Conservation (phyloP, 2,888 invertebrate species). For the Napeogenes sylphis region DNA sequence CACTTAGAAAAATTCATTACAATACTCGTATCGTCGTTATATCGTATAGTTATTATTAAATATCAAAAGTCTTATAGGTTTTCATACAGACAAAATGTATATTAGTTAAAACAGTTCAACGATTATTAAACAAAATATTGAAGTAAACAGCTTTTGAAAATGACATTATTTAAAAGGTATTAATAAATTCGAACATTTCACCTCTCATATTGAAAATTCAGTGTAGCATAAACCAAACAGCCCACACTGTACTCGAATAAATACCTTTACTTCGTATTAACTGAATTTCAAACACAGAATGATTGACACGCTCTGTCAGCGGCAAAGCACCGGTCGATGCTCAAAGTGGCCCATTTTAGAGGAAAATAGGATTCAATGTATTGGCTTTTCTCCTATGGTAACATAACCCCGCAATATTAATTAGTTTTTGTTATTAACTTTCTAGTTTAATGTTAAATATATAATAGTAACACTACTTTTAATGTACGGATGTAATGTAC, state of each 20-base stretch:
- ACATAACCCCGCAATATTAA: background rate
- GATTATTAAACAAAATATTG: no score
- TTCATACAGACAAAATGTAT: no score
- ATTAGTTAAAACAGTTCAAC: no score
- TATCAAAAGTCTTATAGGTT: no score
- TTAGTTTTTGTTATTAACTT: constrained; percentile 2
- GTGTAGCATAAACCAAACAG: background rate
- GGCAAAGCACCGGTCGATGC: constrained; percentile 21
- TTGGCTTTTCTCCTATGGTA: constrained; percentile 13
- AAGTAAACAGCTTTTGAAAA: no score
- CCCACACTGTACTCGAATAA: background rate
- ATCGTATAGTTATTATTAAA: no score
- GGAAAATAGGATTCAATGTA: constrained; percentile 24
- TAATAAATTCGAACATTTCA: background rate
- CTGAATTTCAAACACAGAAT: constrained; percentile 22
- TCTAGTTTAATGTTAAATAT: background rate
- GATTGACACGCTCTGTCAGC: constrained; percentile 27
- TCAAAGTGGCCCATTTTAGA: constrained; percentile 25
- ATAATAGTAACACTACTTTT: no score
- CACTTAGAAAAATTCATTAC: no score
- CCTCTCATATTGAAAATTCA: background rate
- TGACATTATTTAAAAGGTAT: background rate
- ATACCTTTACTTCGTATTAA: constrained; percentile 17
- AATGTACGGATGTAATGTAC: no score
- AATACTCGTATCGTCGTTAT: no score